phyloP scores from a whole-genome alignment of 2,113 vertebrate species.

The Phycodurus eques region DNA sequence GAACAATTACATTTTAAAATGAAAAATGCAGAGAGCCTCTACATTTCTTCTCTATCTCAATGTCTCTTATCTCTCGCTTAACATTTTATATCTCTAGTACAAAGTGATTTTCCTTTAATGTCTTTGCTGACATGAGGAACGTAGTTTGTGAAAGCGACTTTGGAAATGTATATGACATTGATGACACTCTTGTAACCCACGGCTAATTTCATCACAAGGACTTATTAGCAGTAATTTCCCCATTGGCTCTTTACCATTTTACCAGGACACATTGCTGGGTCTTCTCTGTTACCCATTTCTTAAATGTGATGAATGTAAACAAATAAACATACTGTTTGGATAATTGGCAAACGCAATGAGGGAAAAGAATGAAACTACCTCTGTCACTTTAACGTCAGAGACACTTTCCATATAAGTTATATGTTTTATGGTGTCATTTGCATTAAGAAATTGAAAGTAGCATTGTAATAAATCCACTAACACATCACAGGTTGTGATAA shows the following conservation, averaged over 20 bases:
- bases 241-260: slow-evolving; percentile 28
- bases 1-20: too few relatives aligned
- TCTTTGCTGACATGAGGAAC: too few relatives aligned
- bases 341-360: slow-evolving; percentile 1
- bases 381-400: background rate
- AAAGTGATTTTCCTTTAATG: background rate
- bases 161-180: slow-evolving; percentile 28
- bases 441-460: slow-evolving; percentile 49
- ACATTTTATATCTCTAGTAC: too few relatives aligned
- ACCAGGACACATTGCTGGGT: slow-evolving; percentile 6
- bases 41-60: slow-evolving; percentile 2
- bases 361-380: background rate
- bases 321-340: background rate
- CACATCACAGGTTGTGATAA: slow-evolving; percentile 31
- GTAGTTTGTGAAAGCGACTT: background rate
- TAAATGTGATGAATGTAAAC: slow-evolving; percentile 6
- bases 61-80: background rate
- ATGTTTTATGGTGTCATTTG: slow-evolving; percentile 42
- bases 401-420: background rate
- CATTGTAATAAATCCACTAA: slow-evolving; percentile 46
- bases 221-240: slow-evolving; percentile 50
- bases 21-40: too few relatives aligned
- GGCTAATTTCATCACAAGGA: slow-evolving; percentile 51
- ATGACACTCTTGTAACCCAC: slow-evolving; percentile 20
- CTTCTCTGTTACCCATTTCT: slow-evolving; percentile 13